phyloP scores from a whole-genome alignment of 1,140 invertebrate species.

The Drosophila pseudoananassae region DNA sequence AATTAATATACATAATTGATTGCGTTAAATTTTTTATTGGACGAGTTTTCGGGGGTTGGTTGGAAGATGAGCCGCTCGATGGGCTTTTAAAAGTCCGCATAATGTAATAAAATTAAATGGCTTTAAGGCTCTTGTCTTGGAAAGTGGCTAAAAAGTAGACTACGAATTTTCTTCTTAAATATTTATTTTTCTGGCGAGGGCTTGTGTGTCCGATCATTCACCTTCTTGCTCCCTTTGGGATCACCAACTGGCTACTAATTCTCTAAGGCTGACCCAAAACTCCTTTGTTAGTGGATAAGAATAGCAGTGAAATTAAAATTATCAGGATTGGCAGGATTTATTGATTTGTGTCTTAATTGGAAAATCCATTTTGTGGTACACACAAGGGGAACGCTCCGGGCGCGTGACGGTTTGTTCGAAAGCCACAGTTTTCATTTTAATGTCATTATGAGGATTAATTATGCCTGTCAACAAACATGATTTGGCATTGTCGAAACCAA shows the following conservation, averaged over 20 bases:
- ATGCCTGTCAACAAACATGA: slow-evolving; percentile 11
- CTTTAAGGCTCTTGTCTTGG: slow-evolving; percentile 52
- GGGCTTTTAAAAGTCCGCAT: slow-evolving; percentile 44
- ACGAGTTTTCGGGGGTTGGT: slow-evolving; percentile 35
- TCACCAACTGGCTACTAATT: neutral
- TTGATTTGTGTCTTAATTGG: slow-evolving; percentile 15
- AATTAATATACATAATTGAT: slow-evolving; percentile 78
- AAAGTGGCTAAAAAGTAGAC: slow-evolving; percentile 36
- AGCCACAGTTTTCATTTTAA: slow-evolving; percentile 39
- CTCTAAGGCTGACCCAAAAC: too few species aligned
- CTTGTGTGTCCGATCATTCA: slow-evolving; percentile 28
- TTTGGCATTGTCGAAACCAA: neutral
- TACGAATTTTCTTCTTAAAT: slow-evolving; percentile 30
- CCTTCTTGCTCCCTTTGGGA: slow-evolving; percentile 28
- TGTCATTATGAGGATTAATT: slow-evolving; percentile 27
- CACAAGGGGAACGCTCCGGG: neutral
- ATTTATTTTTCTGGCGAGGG: slow-evolving; percentile 13
- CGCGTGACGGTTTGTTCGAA: slow-evolving; percentile 12
- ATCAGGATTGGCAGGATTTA: slow-evolving; percentile 6
- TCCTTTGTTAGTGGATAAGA: too few species aligned
- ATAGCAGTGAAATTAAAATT: neutral
- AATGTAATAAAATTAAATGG: slow-evolving; percentile 75
- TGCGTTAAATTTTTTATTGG: slow-evolving; percentile 71
- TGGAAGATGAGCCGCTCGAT: neutral
- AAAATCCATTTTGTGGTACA: slow-evolving; percentile 21